Evolutionary conservation across 64 coral and sea anemone genomes (phyloP).

Genomic region (Montipora efflorescens): DNA sequence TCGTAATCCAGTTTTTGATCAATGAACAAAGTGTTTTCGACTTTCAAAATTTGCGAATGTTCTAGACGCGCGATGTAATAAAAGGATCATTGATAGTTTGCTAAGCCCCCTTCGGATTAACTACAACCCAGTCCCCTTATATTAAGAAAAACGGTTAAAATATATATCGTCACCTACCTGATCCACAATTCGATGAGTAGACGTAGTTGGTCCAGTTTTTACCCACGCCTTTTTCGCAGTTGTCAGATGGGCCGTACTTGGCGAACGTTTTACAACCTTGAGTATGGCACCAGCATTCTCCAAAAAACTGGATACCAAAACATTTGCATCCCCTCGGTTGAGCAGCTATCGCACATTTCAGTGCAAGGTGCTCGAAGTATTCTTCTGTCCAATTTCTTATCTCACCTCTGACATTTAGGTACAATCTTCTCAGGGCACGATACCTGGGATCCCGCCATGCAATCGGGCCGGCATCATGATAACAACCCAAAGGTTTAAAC

Average conservation of each 20-base stretch:
- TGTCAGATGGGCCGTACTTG: neutral
- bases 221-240: neutral
- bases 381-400: neutral
- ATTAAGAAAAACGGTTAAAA: too few relatives aligned
- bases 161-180: neutral
- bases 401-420: neutral
- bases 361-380: neutral
- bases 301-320: slow-evolving; percentile 26
- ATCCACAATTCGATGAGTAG: slow-evolving; percentile 11
- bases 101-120: too few relatives aligned
- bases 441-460: neutral
- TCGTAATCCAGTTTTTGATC: too few relatives aligned
- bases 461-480: neutral
- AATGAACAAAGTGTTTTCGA: too few relatives aligned
- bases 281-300: neutral
- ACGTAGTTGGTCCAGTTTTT: neutral
- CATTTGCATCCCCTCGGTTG: neutral
- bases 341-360: neutral
- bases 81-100: too few relatives aligned
- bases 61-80: too few relatives aligned
- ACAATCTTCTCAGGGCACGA: neutral
- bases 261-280: neutral
- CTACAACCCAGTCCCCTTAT: too few relatives aligned
- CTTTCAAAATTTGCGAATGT: too few relatives aligned
- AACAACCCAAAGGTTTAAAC: neutral